Conservation (phyloP, 2,113 vertebrate genomes). For the Chitala chitala region DNA sequence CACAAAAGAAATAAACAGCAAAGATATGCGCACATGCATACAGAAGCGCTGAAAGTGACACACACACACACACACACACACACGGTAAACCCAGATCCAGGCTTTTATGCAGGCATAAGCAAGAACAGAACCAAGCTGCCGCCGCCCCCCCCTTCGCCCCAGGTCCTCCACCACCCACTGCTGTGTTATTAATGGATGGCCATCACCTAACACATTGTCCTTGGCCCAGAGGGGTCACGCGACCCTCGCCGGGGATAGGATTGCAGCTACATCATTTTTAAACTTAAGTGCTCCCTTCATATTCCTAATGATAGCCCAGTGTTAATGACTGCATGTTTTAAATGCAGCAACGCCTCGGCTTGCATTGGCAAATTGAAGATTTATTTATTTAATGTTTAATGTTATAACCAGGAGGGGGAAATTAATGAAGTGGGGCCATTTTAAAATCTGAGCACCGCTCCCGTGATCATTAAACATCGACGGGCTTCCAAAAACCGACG, state of each 20-base stretch:
- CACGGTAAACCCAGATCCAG: constrained; percentile 20
- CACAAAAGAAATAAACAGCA: background rate
- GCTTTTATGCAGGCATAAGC: constrained; percentile 6
- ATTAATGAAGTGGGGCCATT: constrained; percentile 35
- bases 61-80: background rate
- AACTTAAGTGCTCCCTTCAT: constrained; percentile 49
- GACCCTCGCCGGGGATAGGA: constrained; percentile 33
- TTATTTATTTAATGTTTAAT: constrained; percentile 45
- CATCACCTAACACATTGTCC: constrained; percentile 37
- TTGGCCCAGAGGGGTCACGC: constrained; percentile 38
- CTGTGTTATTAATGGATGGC: constrained; percentile 37
- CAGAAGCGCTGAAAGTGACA: background rate
- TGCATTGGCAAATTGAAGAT: constrained; percentile 34
- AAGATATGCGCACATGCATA: background rate
- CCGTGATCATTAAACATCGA: constrained; percentile 29
- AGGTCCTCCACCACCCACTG: background rate
- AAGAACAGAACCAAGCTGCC: no score
- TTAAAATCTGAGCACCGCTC: constrained; percentile 31
- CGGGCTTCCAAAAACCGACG: constrained; percentile 20
- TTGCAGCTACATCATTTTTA: constrained; percentile 33
- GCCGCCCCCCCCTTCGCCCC: no score
- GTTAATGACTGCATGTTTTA: constrained; percentile 53
- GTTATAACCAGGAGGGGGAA: constrained; percentile 42
- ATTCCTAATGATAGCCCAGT: constrained; percentile 51
- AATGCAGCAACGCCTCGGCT: constrained; percentile 35